These are phyloP conservation scores for Hypothenemus hampei DNA, from an alignment of 1,140 invertebrate species.

Conservation along the genomic window DNA sequence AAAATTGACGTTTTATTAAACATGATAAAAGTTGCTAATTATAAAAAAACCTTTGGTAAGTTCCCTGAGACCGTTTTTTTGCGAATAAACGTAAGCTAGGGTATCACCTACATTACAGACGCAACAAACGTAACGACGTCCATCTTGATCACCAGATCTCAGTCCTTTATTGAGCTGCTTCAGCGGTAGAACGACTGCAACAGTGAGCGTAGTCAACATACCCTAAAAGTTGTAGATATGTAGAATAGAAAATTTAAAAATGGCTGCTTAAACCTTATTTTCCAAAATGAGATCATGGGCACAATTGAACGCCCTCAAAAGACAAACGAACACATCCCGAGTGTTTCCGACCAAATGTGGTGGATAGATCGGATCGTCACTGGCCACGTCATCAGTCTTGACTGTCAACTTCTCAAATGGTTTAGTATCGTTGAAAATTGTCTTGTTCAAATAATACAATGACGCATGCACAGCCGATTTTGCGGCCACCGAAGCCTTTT, in stretches of 20 bases:
- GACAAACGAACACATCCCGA: slow-evolving; percentile 62
- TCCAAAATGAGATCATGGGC: slow-evolving; percentile 84
- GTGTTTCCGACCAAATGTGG: slow-evolving; percentile 38
- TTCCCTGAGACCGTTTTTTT: slow-evolving; percentile 67
- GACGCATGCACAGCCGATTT: slow-evolving; percentile 83
- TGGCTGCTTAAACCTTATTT: slow-evolving; percentile 52
- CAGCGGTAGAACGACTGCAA: slow-evolving; percentile 66
- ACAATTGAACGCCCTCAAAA: slow-evolving; percentile 79
- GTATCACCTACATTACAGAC: slow-evolving; percentile 90
- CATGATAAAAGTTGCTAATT: background rate
- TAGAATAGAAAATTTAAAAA: background rate
- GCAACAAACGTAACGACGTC: slow-evolving; percentile 74
- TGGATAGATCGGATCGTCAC: slow-evolving; percentile 15
- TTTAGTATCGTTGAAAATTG: slow-evolving; percentile 56
- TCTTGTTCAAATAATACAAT: slow-evolving; percentile 78
- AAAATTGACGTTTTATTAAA: slow-evolving; percentile 3
- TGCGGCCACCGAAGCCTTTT: slow-evolving; percentile 82
- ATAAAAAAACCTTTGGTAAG: slow-evolving; percentile 64
- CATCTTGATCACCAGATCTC: slow-evolving; percentile 16
- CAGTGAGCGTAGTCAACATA: slow-evolving; percentile 80
- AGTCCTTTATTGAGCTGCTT: slow-evolving; percentile 14
- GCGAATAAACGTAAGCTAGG: slow-evolving; percentile 82
- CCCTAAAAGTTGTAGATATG: slow-evolving; percentile 46
- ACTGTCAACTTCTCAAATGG: slow-evolving; percentile 40
- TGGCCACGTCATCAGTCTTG: slow-evolving; percentile 31